phyloP scores from a whole-genome alignment of 2,797 vertebrate genomes.

The Amniataba percoides region DNA sequence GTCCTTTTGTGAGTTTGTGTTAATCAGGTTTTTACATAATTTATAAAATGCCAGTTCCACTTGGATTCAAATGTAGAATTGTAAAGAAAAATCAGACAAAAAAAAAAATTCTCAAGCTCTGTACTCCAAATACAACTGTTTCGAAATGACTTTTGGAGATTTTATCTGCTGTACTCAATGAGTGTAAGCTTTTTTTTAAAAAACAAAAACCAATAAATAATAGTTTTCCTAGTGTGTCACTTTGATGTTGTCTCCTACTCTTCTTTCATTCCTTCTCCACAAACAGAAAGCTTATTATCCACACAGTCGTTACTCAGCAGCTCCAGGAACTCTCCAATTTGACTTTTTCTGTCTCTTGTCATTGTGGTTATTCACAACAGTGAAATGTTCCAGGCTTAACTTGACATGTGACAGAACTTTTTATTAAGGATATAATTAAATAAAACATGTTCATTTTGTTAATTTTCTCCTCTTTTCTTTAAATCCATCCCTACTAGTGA shows the following conservation, averaged over 20 bases:
- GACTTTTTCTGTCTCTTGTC: too few relatives aligned
- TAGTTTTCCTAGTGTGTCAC: slow-evolving; percentile 97
- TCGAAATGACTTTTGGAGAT: slow-evolving; percentile 93
- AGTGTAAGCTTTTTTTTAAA: slow-evolving; percentile 91
- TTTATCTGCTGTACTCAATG: slow-evolving; percentile 99
- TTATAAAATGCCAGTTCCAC: slow-evolving; percentile 87
- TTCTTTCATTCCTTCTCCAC: slow-evolving; percentile 16
- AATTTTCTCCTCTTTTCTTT: not conserved
- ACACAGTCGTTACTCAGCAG: accelerated
- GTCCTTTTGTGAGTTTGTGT: slow-evolving; percentile 84
- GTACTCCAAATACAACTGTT: slow-evolving; percentile 88
- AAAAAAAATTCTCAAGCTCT: slow-evolving; percentile 85
- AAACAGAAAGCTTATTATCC: not conserved
- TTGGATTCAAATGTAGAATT: slow-evolving; percentile 87
- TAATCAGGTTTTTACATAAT: slow-evolving; percentile 93
- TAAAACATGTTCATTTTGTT: too few relatives aligned
- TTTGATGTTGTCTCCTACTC: slow-evolving; percentile 66
- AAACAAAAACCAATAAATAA: slow-evolving; percentile 95
- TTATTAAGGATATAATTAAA: not conserved
- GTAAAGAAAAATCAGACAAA: slow-evolving; percentile 74
- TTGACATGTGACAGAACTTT: not conserved
- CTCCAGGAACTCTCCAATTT: not conserved
- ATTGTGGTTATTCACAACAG: not conserved
- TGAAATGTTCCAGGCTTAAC: too few relatives aligned
- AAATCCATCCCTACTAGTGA: not conserved